Percentiles rank a stretch among this genome's conserved stretches.
Evolutionary conservation across 2,113 vertebrate genomes (phyloP).

Genomic region (Percina caprodes): DNA sequence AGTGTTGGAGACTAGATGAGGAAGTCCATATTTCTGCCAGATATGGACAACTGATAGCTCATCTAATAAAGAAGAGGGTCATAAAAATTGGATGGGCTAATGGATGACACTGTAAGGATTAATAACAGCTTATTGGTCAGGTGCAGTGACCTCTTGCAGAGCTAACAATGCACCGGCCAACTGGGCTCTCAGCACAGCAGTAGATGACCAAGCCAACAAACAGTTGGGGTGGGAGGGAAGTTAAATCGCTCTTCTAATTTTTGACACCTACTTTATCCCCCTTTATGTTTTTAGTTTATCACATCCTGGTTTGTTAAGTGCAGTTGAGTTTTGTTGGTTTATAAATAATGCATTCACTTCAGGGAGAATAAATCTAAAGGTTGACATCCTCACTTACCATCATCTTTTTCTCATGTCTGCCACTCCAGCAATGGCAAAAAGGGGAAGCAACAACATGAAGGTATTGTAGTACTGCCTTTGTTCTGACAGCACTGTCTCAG

Average conservation of each 20-base stretch:
- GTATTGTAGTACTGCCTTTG: constrained; percentile 78
- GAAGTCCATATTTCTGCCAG: constrained; percentile 76
- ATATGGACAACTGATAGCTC: constrained; percentile 74
- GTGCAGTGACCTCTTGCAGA: constrained; percentile 63
- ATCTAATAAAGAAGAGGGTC: constrained; percentile 76
- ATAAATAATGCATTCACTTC: constrained; percentile 64
- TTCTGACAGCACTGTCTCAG: constrained; percentile 80
- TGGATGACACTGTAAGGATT: constrained; percentile 74
- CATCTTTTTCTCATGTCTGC: constrained; percentile 63
- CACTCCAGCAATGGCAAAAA: constrained; percentile 59
- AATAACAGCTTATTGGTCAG: constrained; percentile 78
- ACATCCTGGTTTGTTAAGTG: constrained; percentile 26
- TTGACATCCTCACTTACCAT: constrained; percentile 73
- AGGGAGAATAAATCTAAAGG: constrained; percentile 31
- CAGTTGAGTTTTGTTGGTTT: constrained; percentile 37
- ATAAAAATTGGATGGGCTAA: constrained; percentile 79
- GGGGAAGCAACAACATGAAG: constrained; percentile 65
- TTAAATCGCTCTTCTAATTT: constrained; percentile 1
- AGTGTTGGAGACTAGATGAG: constrained; percentile 43
- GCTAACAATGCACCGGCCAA: constrained; percentile 57
- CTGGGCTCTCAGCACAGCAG: constrained; percentile 18
- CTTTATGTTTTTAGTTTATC: constrained; percentile 1
- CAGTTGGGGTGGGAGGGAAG: not conserved
- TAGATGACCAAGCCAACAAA: constrained; percentile 33
- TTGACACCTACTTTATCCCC: not conserved